phyloP scores from a whole-genome alignment of 2,888 invertebrate genomes.

The Agrotis exclamationis region DNA sequence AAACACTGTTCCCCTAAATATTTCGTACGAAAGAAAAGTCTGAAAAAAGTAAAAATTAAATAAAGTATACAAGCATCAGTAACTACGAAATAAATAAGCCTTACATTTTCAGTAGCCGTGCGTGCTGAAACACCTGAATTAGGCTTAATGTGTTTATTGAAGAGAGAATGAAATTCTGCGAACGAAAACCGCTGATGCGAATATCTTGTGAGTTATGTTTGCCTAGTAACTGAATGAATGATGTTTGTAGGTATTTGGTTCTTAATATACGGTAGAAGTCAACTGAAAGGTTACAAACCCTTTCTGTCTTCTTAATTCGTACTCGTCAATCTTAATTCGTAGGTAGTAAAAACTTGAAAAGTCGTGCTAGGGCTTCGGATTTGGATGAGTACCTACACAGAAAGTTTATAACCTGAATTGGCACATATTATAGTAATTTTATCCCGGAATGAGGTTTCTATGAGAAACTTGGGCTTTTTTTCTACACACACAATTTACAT shows the following conservation, averaged over 20 bases:
- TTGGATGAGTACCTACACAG: no score
- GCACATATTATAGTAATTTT: no score
- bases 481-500: no score
- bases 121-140: constrained; percentile 27
- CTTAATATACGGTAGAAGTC: not conserved
- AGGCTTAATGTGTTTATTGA: constrained; percentile 41
- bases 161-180: constrained; percentile 24
- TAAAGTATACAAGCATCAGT: not conserved
- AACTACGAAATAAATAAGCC: constrained; percentile 28
- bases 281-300: not conserved
- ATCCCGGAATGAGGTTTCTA: no score
- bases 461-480: no score
- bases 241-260: constrained; percentile 30
- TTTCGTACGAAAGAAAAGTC: constrained; percentile 3
- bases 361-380: no score
- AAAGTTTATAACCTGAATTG: no score
- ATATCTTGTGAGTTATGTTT: constrained; percentile 42
- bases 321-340: no score
- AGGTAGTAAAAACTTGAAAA: no score
- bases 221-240: constrained; percentile 16
- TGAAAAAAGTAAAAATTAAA: constrained; percentile 34
- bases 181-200: constrained; percentile 38
- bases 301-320: no score
- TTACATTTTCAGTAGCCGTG: constrained; percentile 25
- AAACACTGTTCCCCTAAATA: no score